Conservation (phyloP, 2,797 vertebrate genomes). For the Anisognathus igniventris region DNA sequence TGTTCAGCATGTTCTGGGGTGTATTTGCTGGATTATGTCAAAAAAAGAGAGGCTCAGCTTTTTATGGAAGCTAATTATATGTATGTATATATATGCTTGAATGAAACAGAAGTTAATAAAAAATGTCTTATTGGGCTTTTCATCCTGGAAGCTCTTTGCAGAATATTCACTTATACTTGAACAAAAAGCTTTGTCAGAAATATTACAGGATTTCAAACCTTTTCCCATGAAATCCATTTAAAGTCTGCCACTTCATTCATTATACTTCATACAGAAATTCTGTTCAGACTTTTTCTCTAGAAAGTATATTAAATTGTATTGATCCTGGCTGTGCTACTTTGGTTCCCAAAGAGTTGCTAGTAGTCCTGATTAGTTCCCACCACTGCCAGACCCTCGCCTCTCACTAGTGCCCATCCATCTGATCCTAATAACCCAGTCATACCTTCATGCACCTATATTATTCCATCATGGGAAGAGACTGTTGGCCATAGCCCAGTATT, state of each 20-base stretch:
- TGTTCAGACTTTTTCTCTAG: not conserved
- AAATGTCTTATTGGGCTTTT: not conserved
- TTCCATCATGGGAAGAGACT: not conserved
- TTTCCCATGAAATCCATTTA: not conserved
- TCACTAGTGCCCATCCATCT: not conserved
- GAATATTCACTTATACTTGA: not conserved
- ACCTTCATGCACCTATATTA: not conserved
- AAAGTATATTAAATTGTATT: not conserved
- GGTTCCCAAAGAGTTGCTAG: not conserved
- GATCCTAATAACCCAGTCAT: not conserved
- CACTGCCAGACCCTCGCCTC: not conserved
- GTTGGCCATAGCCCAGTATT: not conserved
- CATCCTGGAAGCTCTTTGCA: not conserved
- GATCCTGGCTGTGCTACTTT: not conserved
- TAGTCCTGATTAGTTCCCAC: not conserved
- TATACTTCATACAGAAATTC: not conserved
- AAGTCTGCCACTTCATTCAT: not conserved
- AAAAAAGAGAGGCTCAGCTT: not conserved
- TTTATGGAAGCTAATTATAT: not conserved
- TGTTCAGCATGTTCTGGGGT: not conserved
- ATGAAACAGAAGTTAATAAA: not conserved
- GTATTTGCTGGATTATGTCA: not conserved
- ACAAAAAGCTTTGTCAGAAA: not conserved
- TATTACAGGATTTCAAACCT: not conserved
- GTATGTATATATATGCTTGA: not conserved